phyloP scores from a whole-genome alignment of 2,797 vertebrate genomes.

The Paratrypauchen microcephalus region DNA sequence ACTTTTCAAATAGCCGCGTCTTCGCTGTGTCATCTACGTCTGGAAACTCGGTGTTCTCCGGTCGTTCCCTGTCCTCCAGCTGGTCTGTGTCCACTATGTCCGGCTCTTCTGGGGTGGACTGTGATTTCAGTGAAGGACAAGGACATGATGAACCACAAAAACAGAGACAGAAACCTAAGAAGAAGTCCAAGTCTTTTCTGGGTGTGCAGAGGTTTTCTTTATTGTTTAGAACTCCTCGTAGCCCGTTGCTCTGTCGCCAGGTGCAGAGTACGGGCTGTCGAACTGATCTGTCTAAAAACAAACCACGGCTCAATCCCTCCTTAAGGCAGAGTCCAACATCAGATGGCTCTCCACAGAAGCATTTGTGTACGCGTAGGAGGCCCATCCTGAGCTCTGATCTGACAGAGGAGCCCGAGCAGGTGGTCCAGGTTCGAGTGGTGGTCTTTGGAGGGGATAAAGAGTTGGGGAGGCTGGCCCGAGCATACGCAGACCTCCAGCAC shows the following conservation, averaged over 20 bases:
- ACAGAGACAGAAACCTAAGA: conserved; percentile 68
- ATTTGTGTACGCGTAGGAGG: conserved; percentile 76
- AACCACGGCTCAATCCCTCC: conserved; percentile 67
- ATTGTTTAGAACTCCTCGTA: conserved; percentile 78
- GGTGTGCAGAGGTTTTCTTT: conserved; percentile 80
- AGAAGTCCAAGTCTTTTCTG: conserved; percentile 73
- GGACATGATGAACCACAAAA: conserved; percentile 35
- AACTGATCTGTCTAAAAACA: conserved; percentile 18
- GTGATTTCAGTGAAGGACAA: conserved; percentile 85
- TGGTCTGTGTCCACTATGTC: conserved; percentile 82
- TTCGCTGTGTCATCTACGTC: conserved; percentile 75
- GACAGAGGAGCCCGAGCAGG: conserved; percentile 47
- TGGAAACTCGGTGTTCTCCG: conserved; percentile 78
- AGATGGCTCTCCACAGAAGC: conserved; percentile 50
- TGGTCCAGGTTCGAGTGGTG: conserved; percentile 83
- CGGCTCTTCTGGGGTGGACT: conserved; percentile 85
- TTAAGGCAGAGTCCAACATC: conserved; percentile 66
- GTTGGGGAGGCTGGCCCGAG: conserved; percentile 89
- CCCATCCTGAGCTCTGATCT: conserved; percentile 89
- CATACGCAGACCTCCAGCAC: conserved; percentile 86
- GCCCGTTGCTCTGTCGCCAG: conserved; percentile 71
- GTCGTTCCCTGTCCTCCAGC: conserved; percentile 67
- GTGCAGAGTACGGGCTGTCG: conserved; percentile 81
- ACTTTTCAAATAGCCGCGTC: conserved; percentile 57
- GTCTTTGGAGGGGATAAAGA: conserved; percentile 92